Percentiles rank a stretch among this genome's conserved stretches.
phyloP scores from a whole-genome alignment of 64 coral and sea anemone species.

The Stylophora pistillata region DNA sequence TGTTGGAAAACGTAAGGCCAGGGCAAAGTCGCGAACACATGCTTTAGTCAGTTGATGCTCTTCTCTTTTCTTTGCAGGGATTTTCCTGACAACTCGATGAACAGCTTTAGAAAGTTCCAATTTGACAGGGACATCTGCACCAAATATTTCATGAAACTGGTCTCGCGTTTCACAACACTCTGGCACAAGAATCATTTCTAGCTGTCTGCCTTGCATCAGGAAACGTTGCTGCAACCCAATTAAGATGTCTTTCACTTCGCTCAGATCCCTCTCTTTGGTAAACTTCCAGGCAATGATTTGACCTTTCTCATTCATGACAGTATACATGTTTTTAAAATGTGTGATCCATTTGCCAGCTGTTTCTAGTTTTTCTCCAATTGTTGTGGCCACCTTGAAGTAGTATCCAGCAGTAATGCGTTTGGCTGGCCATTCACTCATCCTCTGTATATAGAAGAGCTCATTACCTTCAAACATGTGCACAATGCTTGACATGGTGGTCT shows the following conservation, averaged over 20 bases:
- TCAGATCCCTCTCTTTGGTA: conserved; percentile 37
- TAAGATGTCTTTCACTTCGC: conserved; percentile 29
- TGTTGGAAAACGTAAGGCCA: conserved; percentile 37
- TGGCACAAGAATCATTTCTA: conserved; percentile 60
- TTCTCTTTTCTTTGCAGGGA: conserved; percentile 53
- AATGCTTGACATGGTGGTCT: conserved; percentile 54
- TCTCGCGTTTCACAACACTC: conserved; percentile 53
- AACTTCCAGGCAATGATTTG: conserved; percentile 72
- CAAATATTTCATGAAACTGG: conserved; percentile 34
- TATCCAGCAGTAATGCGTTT: conserved; percentile 49
- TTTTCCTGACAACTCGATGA: conserved; percentile 51
- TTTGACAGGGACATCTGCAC: conserved; percentile 38
- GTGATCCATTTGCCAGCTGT: conserved; percentile 46
- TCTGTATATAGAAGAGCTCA: conserved; percentile 46
- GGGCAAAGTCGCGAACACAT: conserved; percentile 43
- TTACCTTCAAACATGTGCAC: conserved; percentile 54
- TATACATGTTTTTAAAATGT: conserved; percentile 44
- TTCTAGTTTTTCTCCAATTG: conserved; percentile 30
- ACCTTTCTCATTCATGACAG: conserved; percentile 70
- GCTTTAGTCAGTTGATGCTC: conserved; percentile 38
- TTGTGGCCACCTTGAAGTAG: conserved; percentile 54
- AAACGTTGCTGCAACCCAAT: conserved; percentile 45
- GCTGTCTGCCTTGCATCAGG: conserved; percentile 21
- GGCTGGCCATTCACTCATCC: conserved; percentile 69
- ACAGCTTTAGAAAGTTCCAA: conserved; percentile 45